Base-by-base conservation (phyloP, 1,140 invertebrate genomes). In the Vanessa tameamea region DNA sequence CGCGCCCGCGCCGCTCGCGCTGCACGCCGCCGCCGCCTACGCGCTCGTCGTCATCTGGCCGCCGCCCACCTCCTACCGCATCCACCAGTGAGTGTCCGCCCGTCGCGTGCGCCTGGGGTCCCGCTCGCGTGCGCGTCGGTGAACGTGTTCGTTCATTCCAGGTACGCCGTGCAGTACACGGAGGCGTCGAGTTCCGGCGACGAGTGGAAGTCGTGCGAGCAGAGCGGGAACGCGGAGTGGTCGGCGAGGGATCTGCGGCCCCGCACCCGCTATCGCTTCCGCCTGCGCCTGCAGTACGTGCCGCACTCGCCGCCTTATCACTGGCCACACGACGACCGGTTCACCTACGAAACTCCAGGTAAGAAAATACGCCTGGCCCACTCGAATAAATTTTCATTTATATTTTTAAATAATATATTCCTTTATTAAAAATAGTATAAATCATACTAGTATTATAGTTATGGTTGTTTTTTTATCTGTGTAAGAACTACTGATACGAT, bases 281-380 rank as follows among this genome's bases (percentile, higher is more conserved):
- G 95, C 47, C 85, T 98, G 4, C 88, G 93, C n/a, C 79, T 97
- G 1, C 93, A 90, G 16, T 98, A 97, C 86, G 91, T 94, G 0
- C 87, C 92, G n/a, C 93, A 94, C 31, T 87, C 90, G 0, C 88
- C 94, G 23, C 84, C 93, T 0, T 97, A 95, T 78, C 83, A 94
- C 26, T 97, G 96, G 95, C 96, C 97, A 0, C 77, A 87, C 1
- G 95, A 96, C 77, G 93, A 94, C 2, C 89, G 92, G 64, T 97
- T 97, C 82, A 94, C 94, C 4, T 97, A 95, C 86, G 95, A 96
- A 91, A 98, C 97, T 8, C 82, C 95, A 47, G 96, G 96, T 96
- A 94, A 50, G 48, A 50, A 55, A 23, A 26, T 51, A 43, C 37
- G 37, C 3, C 8, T 43, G 3, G 6, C 37, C 37, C 7, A 43